A percentile compares a stretch with the other conserved stretches of the same genome.
Evolutionary conservation across 23 tunicate species (phyloP).

Genomic region (Oikopleura albicans): DNA sequence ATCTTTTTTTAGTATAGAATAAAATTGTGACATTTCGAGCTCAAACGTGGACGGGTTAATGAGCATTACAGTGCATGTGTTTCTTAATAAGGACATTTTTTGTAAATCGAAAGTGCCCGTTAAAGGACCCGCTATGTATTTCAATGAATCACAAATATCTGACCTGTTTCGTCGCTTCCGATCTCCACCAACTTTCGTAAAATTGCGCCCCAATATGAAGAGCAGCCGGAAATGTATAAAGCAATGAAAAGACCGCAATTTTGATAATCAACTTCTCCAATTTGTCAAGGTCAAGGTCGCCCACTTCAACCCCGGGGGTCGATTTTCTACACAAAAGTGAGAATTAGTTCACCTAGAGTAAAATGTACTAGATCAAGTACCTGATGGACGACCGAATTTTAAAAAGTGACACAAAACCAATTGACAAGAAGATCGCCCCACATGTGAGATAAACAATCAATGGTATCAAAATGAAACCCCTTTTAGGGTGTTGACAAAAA

Average conservation of each 20-base stretch:
- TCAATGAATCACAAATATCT: too few species aligned
- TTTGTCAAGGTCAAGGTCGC: not conserved
- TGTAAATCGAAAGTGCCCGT: too few species aligned
- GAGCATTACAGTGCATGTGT: too few species aligned
- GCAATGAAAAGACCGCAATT: not conserved
- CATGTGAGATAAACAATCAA: constrained; percentile 33
- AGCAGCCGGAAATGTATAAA: not conserved
- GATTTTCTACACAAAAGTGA: not conserved
- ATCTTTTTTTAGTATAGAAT: too few species aligned
- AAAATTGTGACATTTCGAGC: too few species aligned
- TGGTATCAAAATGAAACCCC: constrained; percentile 41
- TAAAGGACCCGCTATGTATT: too few species aligned
- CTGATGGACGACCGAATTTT: constrained; percentile 34
- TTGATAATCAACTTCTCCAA: not conserved
- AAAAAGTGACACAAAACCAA: constrained; percentile 42
- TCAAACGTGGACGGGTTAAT: too few species aligned
- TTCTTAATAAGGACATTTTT: too few species aligned
- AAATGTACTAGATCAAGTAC: not conserved
- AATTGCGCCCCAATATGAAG: not conserved
- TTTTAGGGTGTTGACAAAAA: too few species aligned
- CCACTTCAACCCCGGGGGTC: not conserved
- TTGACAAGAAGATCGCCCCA: constrained; percentile 45
- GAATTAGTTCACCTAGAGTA: not conserved
- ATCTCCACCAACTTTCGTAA: not conserved
- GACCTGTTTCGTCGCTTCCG: not conserved